phyloP scores from a whole-genome alignment of 2,888 invertebrate genomes.

The Caradrina clavipalpis region DNA sequence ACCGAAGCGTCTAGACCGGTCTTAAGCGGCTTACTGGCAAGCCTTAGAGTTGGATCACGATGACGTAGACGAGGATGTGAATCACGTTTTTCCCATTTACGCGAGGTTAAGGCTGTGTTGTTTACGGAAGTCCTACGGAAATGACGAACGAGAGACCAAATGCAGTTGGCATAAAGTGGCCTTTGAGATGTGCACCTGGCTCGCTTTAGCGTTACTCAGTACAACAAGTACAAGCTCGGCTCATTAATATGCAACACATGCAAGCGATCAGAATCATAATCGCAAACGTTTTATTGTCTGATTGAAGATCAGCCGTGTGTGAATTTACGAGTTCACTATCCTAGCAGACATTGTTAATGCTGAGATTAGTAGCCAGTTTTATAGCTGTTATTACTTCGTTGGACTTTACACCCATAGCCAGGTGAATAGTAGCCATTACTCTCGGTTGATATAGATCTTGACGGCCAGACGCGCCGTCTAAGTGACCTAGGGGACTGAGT shows the following conservation, averaged over 20 bases:
- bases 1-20: constrained; percentile 25
- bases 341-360: constrained; percentile 37
- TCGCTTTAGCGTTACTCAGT: constrained; percentile 24
- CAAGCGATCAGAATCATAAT: constrained; percentile 50
- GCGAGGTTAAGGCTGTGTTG: constrained; percentile 60
- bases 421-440: constrained; percentile 12
- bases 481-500: constrained; percentile 4
- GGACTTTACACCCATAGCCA: constrained; percentile 17
- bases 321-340: constrained; percentile 55
- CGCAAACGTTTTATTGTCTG: constrained; percentile 56
- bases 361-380: constrained; percentile 26
- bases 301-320: constrained; percentile 52
- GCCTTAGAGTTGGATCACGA: constrained; percentile 32
- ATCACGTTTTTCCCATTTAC: constrained; percentile 60
- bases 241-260: constrained; percentile 56
- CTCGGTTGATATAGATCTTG: constrained; percentile 13
- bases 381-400: constrained; percentile 7
- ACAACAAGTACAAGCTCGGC: constrained; percentile 9
- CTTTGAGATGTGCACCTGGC: constrained; percentile 56
- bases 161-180: constrained; percentile 62
- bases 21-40: constrained; percentile 28
- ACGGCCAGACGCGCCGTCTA: neutral
- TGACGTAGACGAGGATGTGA: constrained; percentile 40
- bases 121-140: constrained; percentile 78
- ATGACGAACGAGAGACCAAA: constrained; percentile 64